Percentiles rank a stretch among this genome's conserved stretches.
phyloP scores from a whole-genome alignment of 1,140 invertebrate genomes.

The Drosophila repleta region DNA sequence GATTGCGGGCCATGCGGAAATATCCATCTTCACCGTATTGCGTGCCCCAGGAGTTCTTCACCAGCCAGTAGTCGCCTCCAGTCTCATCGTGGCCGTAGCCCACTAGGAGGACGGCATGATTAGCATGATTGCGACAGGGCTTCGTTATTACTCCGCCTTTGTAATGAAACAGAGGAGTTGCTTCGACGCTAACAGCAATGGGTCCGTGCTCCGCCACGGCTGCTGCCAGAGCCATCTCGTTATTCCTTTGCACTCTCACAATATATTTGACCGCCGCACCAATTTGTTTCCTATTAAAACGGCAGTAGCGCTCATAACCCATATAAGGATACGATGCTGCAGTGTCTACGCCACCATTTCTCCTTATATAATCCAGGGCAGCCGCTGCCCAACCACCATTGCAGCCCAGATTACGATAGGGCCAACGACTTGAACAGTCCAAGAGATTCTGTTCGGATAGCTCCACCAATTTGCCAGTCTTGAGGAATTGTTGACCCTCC shows the following conservation, averaged over 20 bases:
- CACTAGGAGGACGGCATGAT: constrained; percentile 87
- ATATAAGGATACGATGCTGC: constrained; percentile 88
- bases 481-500: no score
- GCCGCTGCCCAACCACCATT: constrained; percentile 89
- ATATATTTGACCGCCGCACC: constrained; percentile 69
- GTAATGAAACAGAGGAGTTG: constrained; percentile 90
- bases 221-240: constrained; percentile 85
- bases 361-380: constrained; percentile 91
- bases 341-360: constrained; percentile 90
- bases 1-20: constrained; percentile 86
- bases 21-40: constrained; percentile 86
- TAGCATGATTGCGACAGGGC: constrained; percentile 85
- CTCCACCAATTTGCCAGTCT: constrained; percentile 86
- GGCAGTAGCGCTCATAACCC: constrained; percentile 83
- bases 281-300: not conserved
- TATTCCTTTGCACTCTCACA: constrained; percentile 85
- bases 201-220: constrained; percentile 90
- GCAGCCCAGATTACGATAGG: constrained; percentile 91
- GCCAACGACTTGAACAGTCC: constrained; percentile 95
- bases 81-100: constrained; percentile 89
- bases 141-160: constrained; percentile 85
- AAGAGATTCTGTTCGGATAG: constrained; percentile 95
- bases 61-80: constrained; percentile 86
- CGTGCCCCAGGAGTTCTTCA: constrained; percentile 86
- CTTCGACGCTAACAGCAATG: constrained; percentile 89